Base-by-base conservation (phyloP, 2,113 vertebrate species). In the Callospermophilus lateralis region DNA sequence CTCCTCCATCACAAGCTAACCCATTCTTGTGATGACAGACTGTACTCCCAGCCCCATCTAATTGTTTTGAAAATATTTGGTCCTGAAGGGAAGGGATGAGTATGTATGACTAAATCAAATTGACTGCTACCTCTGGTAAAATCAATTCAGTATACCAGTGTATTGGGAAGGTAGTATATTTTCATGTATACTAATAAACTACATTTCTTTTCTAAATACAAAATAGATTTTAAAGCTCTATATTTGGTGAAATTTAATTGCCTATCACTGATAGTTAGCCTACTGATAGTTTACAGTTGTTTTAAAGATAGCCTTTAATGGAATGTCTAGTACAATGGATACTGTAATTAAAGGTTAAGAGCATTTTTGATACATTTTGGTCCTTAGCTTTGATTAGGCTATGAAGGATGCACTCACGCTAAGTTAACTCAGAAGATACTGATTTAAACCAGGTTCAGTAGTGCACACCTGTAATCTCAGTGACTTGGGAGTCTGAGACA, bases 21-120 rank as follows among this genome's bases (percentile, higher is more conserved):
- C 48, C 16, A 10, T 83, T 97, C 93, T 86, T 39, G 55, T 65
- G 13, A 45, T 28, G 26, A 34, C 20, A 80, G 42, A 70, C 30
- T 93, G 6, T 55, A 63, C 70, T 83, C 72, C 39, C 65, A 93
- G 9, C 17, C 16, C 72, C n/a, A 51, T 13, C 32, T 88, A 65
- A 84, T 45, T 92, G 12, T 92, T 90, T 76, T 68, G 32, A 73
- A 92, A 93, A 77, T 79, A 77, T 22, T 51, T 93, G 37, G 63
- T 61, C 22, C 67, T 90, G 86, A 55, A 85, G 42, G 53, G 61
- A 73, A 84, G 42, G 30, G 16, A 79, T 89, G n/a, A 83, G 68
- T 67, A 19, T 94, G 16, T 84, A 20, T 83, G 86, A 45, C 53
- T 91, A 70, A 53, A 34, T 95, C 68, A 97, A 16, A 94, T 45